Evolutionary conservation across 1,140 invertebrate species (phyloP).

Genomic region (Drosophila virilis): DNA sequence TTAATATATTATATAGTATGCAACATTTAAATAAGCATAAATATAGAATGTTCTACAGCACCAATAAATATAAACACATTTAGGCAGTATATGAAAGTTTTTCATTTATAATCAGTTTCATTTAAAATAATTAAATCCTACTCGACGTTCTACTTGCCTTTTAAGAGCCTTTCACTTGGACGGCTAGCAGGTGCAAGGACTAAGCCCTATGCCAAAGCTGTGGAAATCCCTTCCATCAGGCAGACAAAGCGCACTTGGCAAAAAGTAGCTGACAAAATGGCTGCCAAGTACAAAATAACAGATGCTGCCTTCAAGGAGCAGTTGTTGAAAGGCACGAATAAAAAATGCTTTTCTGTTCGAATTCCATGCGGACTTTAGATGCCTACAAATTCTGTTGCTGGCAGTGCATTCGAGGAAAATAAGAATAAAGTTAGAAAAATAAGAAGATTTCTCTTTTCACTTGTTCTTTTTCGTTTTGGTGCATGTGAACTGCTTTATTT

Average conservation of each 20-base stretch:
- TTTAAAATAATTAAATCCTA: no score
- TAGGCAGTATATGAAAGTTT: no score
- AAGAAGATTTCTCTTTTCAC: background rate
- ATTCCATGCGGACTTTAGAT: constrained; percentile 7
- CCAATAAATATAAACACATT: no score
- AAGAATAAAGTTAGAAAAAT: background rate
- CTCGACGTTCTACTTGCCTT: no score
- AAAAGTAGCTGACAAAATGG: constrained; percentile 9
- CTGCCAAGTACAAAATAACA: constrained; percentile 3
- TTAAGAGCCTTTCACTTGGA: background rate
- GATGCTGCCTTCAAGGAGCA: constrained; percentile 16
- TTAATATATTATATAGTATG: no score
- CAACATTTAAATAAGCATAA: no score
- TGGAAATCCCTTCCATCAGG: background rate
- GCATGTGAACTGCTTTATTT: constrained; percentile 63
- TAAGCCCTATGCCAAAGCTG: background rate
- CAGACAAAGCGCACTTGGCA: constrained; percentile 1
- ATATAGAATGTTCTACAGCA: no score
- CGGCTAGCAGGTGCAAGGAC: constrained; percentile 4
- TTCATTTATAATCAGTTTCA: no score
- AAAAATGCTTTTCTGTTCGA: background rate
- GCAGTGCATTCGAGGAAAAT: constrained; percentile 12
- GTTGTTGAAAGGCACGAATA: background rate
- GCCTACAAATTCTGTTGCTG: constrained; percentile 30
- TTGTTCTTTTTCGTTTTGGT: constrained; percentile 22